These are phyloP conservation scores for Zele albiditarsus DNA, from an alignment of 2,888 invertebrate genomes.

Conservation along the genomic window DNA sequence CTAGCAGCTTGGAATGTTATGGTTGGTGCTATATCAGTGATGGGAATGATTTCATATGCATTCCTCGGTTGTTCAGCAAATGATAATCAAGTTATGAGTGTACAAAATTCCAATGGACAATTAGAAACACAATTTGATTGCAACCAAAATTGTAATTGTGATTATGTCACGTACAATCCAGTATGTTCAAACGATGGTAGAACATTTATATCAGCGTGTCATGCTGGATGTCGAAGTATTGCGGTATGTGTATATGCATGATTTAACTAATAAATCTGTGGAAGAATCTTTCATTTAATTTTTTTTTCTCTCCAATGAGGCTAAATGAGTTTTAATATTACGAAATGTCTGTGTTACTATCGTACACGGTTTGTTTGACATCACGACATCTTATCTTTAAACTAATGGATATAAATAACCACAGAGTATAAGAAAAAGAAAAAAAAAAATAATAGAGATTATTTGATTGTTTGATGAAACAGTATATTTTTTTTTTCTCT, in stretches of 20 bases:
- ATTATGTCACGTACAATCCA: slow-evolving; percentile 82
- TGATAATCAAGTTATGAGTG: slow-evolving; percentile 73
- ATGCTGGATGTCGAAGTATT: slow-evolving; percentile 81
- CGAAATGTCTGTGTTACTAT: neutral
- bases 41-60: slow-evolving; percentile 79
- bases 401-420: neutral
- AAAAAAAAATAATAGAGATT: neutral
- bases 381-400: neutral
- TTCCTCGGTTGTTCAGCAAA: slow-evolving; percentile 80
- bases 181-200: slow-evolving; percentile 80
- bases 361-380: neutral
- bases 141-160: slow-evolving; percentile 80
- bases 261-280: neutral
- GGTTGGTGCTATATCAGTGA: slow-evolving; percentile 78
- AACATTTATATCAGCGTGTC: slow-evolving; percentile 86
- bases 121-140: slow-evolving; percentile 75
- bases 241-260: slow-evolving; percentile 55
- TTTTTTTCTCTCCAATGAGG: neutral
- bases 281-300: neutral
- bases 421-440: neutral
- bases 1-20: slow-evolving; percentile 82
- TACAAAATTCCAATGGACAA: slow-evolving; percentile 69
- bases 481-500: neutral
- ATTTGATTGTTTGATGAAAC: slow-evolving; percentile 14
- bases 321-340: neutral